These are phyloP conservation scores for Himalopsyche japonica DNA, from an alignment of 2,888 invertebrate genomes.

Conservation along the genomic window DNA sequence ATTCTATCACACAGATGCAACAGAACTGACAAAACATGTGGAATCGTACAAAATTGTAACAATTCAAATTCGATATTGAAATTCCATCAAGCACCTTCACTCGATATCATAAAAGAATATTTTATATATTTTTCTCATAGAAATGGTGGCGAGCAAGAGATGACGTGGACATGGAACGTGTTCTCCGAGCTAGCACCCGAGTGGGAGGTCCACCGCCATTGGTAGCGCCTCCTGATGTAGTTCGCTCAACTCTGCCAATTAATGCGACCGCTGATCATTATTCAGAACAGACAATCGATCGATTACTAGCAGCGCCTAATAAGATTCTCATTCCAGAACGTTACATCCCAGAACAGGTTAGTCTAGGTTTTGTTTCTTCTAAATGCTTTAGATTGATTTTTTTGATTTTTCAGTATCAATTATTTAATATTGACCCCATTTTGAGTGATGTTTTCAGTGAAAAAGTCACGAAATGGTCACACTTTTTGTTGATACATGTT, in stretches of 20 bases:
- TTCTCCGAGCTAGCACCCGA: constrained; percentile 58
- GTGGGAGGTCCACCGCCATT: constrained; percentile 51
- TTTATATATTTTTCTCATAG: constrained; percentile 43
- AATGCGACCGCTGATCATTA: constrained; percentile 66
- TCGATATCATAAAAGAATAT: neutral
- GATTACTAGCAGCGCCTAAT: constrained; percentile 81
- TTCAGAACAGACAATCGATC: constrained; percentile 83
- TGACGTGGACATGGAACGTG: constrained; percentile 86
- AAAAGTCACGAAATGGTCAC: too few relatives aligned
- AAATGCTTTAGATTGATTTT: neutral
- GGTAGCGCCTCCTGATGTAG: constrained; percentile 83
- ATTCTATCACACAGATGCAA: too few relatives aligned
- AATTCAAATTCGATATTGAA: too few relatives aligned
- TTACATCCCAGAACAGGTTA: constrained; percentile 86
- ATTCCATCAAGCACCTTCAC: too few relatives aligned
- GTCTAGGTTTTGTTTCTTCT: neutral
- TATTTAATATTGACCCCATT: too few relatives aligned
- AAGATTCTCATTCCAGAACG: constrained; percentile 91
- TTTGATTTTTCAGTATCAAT: too few relatives aligned
- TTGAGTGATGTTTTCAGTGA: too few relatives aligned
- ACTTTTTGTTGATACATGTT: too few relatives aligned
- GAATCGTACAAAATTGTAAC: too few relatives aligned
- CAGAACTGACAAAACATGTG: too few relatives aligned
- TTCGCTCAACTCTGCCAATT: constrained; percentile 74
- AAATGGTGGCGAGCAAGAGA: constrained; percentile 71